These are phyloP conservation scores for Himalopsyche tibetana DNA, from an alignment of 2,888 invertebrate species.

Conservation along the genomic window DNA sequence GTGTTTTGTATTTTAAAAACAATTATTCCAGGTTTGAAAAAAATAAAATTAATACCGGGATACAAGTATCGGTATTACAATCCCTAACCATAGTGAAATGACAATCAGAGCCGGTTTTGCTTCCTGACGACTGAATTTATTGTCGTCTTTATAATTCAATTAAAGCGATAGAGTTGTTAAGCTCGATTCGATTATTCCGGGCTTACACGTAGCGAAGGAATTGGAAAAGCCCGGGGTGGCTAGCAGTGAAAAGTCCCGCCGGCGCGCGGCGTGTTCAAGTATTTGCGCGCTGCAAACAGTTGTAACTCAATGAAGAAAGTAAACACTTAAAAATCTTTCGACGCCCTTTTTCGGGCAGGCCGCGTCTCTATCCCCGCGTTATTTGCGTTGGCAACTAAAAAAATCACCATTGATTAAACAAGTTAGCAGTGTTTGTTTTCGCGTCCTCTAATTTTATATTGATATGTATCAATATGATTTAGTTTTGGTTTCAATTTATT, in stretches of 20 bases:
- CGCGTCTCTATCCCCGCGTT: neutral
- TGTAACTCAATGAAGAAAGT: conserved; percentile 49
- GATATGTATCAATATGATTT: neutral
- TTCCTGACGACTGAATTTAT: too few relatives aligned
- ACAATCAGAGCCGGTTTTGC: too few relatives aligned
- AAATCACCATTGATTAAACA: conserved; percentile 11
- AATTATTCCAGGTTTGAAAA: too few relatives aligned
- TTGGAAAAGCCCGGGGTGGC: neutral
- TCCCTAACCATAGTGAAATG: too few relatives aligned
- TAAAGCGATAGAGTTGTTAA: neutral
- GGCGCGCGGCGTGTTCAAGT: neutral
- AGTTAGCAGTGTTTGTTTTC: neutral
- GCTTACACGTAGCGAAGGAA: neutral
- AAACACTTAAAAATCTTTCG: conserved; percentile 41
- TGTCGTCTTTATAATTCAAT: neutral
- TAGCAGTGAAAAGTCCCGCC: conserved; percentile 7
- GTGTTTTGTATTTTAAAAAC: too few relatives aligned
- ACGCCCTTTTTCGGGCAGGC: neutral
- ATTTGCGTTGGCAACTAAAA: neutral
- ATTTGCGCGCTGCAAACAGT: conserved; percentile 46
- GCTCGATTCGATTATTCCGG: neutral
- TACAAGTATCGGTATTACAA: too few relatives aligned
- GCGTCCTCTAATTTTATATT: neutral
- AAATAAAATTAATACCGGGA: too few relatives aligned
- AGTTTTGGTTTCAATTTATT: too few relatives aligned